Base-by-base conservation (phyloP, 2,113 vertebrate genomes). In the Muscicapa adusta region DNA sequence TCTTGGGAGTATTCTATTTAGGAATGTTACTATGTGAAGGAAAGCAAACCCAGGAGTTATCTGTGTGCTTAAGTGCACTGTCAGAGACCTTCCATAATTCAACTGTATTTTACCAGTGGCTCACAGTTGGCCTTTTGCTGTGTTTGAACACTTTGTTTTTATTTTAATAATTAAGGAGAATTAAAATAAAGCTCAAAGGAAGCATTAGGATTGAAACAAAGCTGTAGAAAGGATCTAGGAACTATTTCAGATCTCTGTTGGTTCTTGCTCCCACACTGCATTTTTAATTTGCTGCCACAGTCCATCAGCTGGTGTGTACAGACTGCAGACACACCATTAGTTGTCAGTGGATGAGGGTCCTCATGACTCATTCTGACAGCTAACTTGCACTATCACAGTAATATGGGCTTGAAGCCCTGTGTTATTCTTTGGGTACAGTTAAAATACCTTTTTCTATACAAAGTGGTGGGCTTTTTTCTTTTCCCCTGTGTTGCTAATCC, bases 251-350 rank as follows among this genome's bases (percentile, higher is more conserved):
- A 92, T 87, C 36, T 88, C 54, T 94, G 47, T 95, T 86, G 96
- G 86, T 94, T 91, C 68, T 95, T 96, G 93, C 88, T 97, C 97
- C 97, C 95, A 96, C 61, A 16, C 96, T 97, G 96, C 97, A 97
- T 98, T 98, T 98, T 98, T 98, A 97, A 98, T 98, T 98, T 97
- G 97, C 96, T 98, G 97, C 96, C 97, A 97, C 95, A 97, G 97
- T 96, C 97, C 97, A 96, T 98, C 98, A 98, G 96, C 94, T 89
- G 94, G 77, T 91, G 92, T 97, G 90, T 97, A 95, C 57, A 24
- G 93, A 78, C 89, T 82, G 57, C 91, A 67, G 68, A 78, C 62
- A 53, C 76, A 95, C 94, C 89, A 91, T 96, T 97, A 94, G 96
- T 91, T 97, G 97, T 98, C 96, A 96, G 95, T 87, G 91, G 92